Conservation (phyloP, 2,888 invertebrate genomes). For the Cecidostiba fungosa region DNA sequence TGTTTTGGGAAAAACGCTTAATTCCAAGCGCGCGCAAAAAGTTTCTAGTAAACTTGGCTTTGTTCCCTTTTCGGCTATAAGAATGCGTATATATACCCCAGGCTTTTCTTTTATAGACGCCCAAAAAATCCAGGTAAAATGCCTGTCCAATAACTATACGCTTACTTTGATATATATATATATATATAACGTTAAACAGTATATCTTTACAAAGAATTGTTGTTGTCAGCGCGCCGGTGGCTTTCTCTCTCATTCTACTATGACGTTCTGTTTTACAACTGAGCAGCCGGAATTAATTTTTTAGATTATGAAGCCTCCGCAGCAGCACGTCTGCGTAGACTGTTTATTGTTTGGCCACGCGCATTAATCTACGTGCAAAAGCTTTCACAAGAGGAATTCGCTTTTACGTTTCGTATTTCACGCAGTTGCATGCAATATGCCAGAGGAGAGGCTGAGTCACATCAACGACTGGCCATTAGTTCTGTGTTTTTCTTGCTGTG, state of each 20-base stretch:
- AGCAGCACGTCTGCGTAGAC: background rate
- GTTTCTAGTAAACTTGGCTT: background rate
- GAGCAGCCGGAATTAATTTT: constrained; percentile 71
- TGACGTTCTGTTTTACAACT: constrained; percentile 52
- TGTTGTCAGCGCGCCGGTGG: background rate
- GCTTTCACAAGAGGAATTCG: constrained; percentile 12
- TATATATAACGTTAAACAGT: too few relatives aligned
- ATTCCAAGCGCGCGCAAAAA: constrained; percentile 9
- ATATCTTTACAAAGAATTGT: too few relatives aligned
- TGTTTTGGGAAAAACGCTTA: background rate
- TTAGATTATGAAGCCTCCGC: constrained; percentile 70
- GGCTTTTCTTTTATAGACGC: background rate
- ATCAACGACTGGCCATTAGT: constrained; percentile 38
- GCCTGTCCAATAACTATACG: too few relatives aligned
- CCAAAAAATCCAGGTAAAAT: too few relatives aligned
- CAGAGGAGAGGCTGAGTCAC: constrained; percentile 1
- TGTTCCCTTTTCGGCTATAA: background rate
- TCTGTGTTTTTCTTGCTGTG: background rate
- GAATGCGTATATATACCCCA: background rate
- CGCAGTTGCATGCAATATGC: background rate
- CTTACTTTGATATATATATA: too few relatives aligned
- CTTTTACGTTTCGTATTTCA: constrained; percentile 44
- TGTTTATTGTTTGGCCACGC: constrained; percentile 22
- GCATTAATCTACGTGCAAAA: constrained; percentile 40
- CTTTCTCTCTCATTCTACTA: background rate